Conservation (phyloP, 2,113 vertebrate genomes). For the Amphilophus citrinellus region DNA sequence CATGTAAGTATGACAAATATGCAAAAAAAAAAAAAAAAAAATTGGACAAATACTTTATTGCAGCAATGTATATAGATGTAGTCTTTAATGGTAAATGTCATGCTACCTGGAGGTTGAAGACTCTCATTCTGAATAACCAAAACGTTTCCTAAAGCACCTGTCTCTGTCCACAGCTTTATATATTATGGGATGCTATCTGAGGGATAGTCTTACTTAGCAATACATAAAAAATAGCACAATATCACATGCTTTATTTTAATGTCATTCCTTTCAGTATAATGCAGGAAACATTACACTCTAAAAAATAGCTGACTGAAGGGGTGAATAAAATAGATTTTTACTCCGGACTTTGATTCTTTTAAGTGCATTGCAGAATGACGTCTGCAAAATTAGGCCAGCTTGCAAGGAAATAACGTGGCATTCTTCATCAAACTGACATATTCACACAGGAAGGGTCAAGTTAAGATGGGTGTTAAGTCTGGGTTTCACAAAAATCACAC, state of each 20-base stretch:
- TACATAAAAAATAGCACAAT: rapidly evolving
- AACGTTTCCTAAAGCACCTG: background rate
- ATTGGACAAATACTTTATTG: background rate
- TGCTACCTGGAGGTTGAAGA: rapidly evolving
- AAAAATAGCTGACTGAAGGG: background rate
- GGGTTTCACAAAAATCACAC: background rate
- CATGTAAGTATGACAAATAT: background rate
- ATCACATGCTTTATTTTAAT: background rate
- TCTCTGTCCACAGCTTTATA: background rate
- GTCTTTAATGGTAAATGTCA: background rate
- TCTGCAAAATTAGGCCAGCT: background rate
- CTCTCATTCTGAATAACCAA: rapidly evolving
- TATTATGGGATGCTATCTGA: background rate
- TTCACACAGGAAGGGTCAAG: background rate
- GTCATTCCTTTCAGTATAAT: background rate
- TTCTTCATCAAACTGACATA: background rate
- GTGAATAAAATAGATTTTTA: too few species aligned
- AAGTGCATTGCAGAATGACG: background rate
- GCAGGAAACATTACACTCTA: background rate
- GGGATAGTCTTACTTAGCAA: background rate
- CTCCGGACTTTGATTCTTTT: background rate
- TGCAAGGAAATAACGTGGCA: background rate
- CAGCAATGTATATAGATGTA: background rate
- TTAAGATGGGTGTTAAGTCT: background rate
- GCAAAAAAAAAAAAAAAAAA: background rate